Evolutionary conservation across 2,113 vertebrate species (phyloP).

Genomic region (zebrafish (Danio rerio)): GRCz12tu NC_133181.1:11053501-11054000

Average conservation of each 20-base stretch:
- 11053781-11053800: neutral
- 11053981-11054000: neutral
- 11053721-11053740: no score
- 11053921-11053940: constrained; percentile 28
- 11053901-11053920: constrained; percentile 47
- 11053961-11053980: constrained; percentile 34
- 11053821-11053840: neutral
- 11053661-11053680: no score
- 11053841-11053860: neutral
- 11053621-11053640: no score
- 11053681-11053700: no score
- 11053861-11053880: constrained; percentile 33
- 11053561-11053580: no score
- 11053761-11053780: neutral
- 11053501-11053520: no score
- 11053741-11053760: neutral
- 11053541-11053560: no score
- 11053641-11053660: no score
- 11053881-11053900: constrained; percentile 35
- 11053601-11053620: no score
- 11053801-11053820: neutral
- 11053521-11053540: no score
- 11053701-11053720: no score
- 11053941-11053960: constrained; percentile 25
- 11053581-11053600: no score